Base-by-base conservation (phyloP, 2,888 invertebrate genomes). In the Oxycera nigricornis region DNA sequence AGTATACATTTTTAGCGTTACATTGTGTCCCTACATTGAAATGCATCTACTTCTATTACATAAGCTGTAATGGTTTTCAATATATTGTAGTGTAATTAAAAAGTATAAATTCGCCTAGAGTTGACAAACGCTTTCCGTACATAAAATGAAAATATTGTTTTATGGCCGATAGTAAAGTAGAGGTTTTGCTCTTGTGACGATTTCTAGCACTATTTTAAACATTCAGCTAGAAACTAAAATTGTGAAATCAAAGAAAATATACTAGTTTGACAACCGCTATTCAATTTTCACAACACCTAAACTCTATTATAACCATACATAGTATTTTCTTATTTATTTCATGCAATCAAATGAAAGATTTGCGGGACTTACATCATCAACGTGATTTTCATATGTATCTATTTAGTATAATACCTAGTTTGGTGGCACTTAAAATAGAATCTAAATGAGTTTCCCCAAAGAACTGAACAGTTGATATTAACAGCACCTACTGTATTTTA, bases 221-320 rank as follows among this genome's bases (percentile, higher is more conserved):
- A 55, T 55, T 24, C 55, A 55, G 24, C 55, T 55, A 55, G 55
- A 55, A 55, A 55, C 24, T 2, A n/a, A 55, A 24, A 22, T 55
- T 22, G 3, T 3, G 3, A 55, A 55, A 55, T 55, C 55, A 55
- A 22, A 55, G 55, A 55, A 55, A 55, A 2, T 9, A 55, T 22
- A 22, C 9, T 9, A 39, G 39, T 39, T 39, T 9, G 39, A 39
- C 7, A 39, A 7, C 7, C 39, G 14, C 7, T 39, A 1, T 39
- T 14, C 11, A 55, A 20, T 9, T 55, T 55, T 22, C 3, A 55
- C 55, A 55, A 55, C 55, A 55, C 14, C 55, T 55, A 55, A 55
- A 1, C 11, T 55, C 22, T 55, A 11, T 55, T 9, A 55, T 55
- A 24, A 55, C 20, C 55, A 22, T 55, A 14, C 22, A 20, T 55